Evolutionary conservation across 2,797 vertebrate genomes (phyloP).

Genomic region (Heterohyrax brucei): DNA sequence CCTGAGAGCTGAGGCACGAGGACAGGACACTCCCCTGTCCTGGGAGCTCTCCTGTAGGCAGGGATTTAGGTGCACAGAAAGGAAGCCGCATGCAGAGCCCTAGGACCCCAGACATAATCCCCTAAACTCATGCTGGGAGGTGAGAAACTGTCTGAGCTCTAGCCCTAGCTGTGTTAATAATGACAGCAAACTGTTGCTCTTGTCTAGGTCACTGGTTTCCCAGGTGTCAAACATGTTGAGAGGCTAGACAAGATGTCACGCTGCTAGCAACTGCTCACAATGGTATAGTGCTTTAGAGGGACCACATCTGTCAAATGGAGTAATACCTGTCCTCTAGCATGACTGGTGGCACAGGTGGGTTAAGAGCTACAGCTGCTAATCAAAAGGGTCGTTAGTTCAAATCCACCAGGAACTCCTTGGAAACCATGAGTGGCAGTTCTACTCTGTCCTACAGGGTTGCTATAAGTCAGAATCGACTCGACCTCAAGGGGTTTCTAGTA

Average conservation of each 20-base stretch:
- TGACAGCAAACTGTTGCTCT: not conserved
- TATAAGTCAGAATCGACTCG: not conserved
- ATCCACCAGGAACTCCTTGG: too few relatives aligned
- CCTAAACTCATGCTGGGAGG: not conserved
- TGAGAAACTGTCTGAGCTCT: not conserved
- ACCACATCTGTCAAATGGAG: conserved; percentile 19
- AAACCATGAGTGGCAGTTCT: too few relatives aligned
- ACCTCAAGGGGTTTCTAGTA: not conserved
- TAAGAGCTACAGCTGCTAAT: too few relatives aligned
- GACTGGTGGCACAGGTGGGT: not conserved
- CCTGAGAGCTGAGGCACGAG: not conserved
- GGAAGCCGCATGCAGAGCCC: not conserved
- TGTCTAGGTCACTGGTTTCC: not conserved
- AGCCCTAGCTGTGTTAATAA: not conserved
- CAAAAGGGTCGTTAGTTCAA: too few relatives aligned
- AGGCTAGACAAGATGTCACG: not conserved
- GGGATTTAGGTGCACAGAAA: not conserved
- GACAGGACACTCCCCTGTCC: not conserved
- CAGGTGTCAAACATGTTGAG: not conserved
- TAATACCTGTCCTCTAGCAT: rapidly evolving
- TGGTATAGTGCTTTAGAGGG: not conserved
- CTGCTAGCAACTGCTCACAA: not conserved
- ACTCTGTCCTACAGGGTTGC: too few relatives aligned
- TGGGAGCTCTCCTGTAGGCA: not conserved
- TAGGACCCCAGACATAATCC: not conserved